These are phyloP conservation scores for Sebastes miniatus DNA, from an alignment of 2,797 vertebrate species.

Conservation along the genomic window DNA sequence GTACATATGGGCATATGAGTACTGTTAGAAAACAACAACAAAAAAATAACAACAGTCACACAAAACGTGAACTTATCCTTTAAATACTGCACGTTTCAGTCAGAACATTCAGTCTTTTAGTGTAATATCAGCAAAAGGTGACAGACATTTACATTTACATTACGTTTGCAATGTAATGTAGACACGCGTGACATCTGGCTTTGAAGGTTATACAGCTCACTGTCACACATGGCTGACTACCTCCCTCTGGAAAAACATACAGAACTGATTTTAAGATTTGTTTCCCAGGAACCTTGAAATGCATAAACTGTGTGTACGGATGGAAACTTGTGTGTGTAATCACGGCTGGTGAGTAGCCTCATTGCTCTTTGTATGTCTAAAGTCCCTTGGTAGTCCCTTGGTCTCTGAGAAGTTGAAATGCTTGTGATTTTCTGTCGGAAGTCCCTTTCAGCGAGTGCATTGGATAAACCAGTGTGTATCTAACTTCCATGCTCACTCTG, in stretches of 20 bases:
- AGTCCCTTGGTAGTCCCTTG: background rate
- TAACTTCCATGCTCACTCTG: background rate
- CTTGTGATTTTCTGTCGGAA: background rate
- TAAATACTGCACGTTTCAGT: background rate
- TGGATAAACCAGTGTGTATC: background rate
- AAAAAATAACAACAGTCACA: background rate
- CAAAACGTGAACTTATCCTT: background rate
- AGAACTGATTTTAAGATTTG: background rate
- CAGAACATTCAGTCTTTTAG: background rate
- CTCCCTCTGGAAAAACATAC: background rate
- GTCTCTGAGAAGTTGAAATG: slow-evolving; percentile 10
- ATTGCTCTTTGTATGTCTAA: background rate
- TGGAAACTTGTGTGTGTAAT: background rate
- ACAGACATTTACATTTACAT: background rate
- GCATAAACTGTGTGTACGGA: background rate
- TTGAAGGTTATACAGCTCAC: background rate
- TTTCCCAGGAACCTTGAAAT: slow-evolving; percentile 14
- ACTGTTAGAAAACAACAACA: background rate
- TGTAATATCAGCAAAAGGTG: background rate
- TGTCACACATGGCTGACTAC: background rate
- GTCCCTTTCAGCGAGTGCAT: background rate
- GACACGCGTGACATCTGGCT: background rate
- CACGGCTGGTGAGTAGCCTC: background rate
- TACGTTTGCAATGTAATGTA: background rate
- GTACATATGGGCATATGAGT: background rate